These are phyloP conservation scores for Cerastis rubricosa DNA, from an alignment of 2,888 invertebrate species.

Conservation along the genomic window DNA sequence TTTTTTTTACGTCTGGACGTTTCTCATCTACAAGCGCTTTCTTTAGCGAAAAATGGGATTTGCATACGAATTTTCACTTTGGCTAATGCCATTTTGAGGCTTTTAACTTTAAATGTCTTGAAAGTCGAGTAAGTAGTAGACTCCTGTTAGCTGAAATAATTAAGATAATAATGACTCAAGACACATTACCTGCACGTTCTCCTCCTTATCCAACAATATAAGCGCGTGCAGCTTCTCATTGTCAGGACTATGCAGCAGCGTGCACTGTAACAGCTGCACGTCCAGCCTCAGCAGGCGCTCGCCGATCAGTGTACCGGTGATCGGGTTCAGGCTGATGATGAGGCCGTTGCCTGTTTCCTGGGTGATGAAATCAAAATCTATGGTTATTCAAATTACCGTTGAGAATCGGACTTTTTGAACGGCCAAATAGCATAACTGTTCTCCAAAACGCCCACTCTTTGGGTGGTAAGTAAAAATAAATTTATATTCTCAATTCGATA, in stretches of 20 bases:
- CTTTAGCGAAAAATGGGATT: too few relatives aligned
- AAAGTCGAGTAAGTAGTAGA: neutral
- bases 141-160: neutral
- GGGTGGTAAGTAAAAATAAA: neutral
- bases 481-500: neutral
- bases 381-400: neutral
- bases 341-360: conserved; percentile 92
- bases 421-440: neutral
- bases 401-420: neutral
- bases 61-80: too few relatives aligned
- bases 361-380: conserved; percentile 1
- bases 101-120: neutral
- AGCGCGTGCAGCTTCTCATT: conserved; percentile 95
- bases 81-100: neutral
- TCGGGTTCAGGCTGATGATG: conserved; percentile 97
- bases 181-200: conserved; percentile 91
- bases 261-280: conserved; percentile 94
- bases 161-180: neutral
- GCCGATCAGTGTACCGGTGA: conserved; percentile 93
- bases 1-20: too few relatives aligned
- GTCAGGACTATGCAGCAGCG: conserved; percentile 93
- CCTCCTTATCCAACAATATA: conserved; percentile 93
- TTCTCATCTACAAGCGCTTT: too few relatives aligned
- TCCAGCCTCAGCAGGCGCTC: conserved; percentile 90
- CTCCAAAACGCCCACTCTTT: too few relatives aligned